These are phyloP conservation scores for Crambe crambe DNA, from an alignment of 37 sponge, comb jelly and placozoan genomes.

Conservation along the genomic window DNA sequence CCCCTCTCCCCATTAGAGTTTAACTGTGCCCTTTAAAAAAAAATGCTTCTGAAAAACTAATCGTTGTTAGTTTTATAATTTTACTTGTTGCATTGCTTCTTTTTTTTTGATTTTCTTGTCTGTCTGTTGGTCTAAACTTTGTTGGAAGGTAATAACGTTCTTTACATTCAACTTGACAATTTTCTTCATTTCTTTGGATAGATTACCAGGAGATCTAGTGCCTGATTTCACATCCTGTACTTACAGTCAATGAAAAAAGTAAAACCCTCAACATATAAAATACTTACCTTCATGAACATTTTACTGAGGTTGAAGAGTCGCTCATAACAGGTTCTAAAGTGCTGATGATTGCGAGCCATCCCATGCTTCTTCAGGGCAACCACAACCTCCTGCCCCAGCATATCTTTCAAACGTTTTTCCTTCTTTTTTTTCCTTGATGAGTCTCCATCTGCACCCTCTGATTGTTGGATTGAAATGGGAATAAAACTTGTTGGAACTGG, in stretches of 20 bases:
- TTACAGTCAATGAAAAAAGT: neutral
- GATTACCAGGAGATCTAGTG: constrained; percentile 7
- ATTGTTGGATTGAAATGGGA: constrained; percentile 10
- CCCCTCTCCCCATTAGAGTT: neutral
- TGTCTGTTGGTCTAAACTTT: constrained; percentile 6
- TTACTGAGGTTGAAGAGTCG: constrained; percentile 69
- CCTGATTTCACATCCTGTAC: constrained; percentile 14
- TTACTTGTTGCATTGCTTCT: neutral
- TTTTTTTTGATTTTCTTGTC: neutral
- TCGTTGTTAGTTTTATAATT: neutral
- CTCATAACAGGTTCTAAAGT: constrained; percentile 62
- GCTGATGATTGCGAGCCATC: constrained; percentile 28
- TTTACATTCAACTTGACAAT: constrained; percentile 40
- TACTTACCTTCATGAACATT: constrained; percentile 56
- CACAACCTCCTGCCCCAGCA: constrained; percentile 47
- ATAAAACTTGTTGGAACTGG: neutral
- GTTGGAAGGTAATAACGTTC: constrained; percentile 58
- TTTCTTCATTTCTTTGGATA: constrained; percentile 43
- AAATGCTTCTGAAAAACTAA: neutral
- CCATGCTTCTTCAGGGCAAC: constrained; percentile 41
- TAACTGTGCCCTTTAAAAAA: neutral
- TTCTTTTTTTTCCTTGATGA: neutral
- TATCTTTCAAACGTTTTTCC: neutral
- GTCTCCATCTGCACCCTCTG: neutral
- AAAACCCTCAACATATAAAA: neutral